Evolutionary conservation across 2,113 vertebrate species (phyloP), one percentile per base, ranked within the genome.

Genomic region (Zosterops borbonicus): DNA sequence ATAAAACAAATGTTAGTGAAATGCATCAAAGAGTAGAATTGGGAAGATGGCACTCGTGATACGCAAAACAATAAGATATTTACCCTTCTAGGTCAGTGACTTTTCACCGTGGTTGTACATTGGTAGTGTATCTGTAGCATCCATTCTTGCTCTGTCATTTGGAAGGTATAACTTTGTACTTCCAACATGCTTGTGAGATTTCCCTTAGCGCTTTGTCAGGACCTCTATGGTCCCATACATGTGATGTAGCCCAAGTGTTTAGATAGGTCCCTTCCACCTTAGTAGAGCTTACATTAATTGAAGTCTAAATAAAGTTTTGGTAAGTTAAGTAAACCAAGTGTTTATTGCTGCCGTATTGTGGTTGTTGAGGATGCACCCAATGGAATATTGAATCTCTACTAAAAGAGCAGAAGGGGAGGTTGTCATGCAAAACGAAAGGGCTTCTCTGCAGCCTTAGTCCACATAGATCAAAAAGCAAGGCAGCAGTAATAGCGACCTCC

Each of bases 71-170:
- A 11, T 31, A 14, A 71, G 35, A 27, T 60, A 2, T 37, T 73
- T 31, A 6, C 6, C 5, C 50, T 6, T 3, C 4, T 20, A 13
- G 11, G 46, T 83, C 64, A 37, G 59, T 85, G 58, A 56, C 33
- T 18, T 83, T 75, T 46, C 9, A 39, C 12, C 1, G 0, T 50
- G 18, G 35, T 13, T 65, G 4, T 76, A 14, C 9, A 0, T 20
- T 16, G 25, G 56, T 60, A 42, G 33, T 1, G 0, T 33, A 44
- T 80, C 37, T 42, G 0, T 53, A 56, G 50, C 20, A 46, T 65
- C 13, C 17, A 0, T 58, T 62, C 42, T 76, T 85, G 14, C n/a
- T 71, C 35, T 68, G 44, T 50, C 42, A 15, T 67, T 85, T 77
- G 41, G 18, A 33, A 59, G 62, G 17, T 49, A 2, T 19, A 37